Conservation (phyloP, 2,888 invertebrate genomes). For the Eupithecia pulchellata region DNA sequence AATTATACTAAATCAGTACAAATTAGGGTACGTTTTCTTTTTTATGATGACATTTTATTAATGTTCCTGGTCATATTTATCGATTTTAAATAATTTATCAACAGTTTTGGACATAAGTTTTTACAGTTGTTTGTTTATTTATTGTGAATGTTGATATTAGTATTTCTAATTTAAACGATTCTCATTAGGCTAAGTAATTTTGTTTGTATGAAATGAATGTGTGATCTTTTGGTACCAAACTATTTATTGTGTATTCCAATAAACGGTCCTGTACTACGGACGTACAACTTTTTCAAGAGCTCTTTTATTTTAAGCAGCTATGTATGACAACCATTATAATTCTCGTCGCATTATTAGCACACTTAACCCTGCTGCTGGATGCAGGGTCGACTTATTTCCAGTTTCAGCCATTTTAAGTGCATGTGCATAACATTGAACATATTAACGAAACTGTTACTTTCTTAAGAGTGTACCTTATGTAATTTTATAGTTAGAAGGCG, state of each 20-base stretch:
- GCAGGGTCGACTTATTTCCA: too few relatives aligned
- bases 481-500: too few relatives aligned
- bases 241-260: slow-evolving; percentile 5
- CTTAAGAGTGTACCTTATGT: too few relatives aligned
- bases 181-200: slow-evolving; percentile 27
- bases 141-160: slow-evolving; percentile 30
- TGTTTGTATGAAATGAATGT: slow-evolving; percentile 32
- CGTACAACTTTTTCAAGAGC: not conserved
- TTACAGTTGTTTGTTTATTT: slow-evolving; percentile 26
- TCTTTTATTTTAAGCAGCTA: slow-evolving; percentile 1
- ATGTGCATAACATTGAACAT: too few relatives aligned
- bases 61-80: slow-evolving; percentile 37
- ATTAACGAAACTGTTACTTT: too few relatives aligned
- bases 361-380: too few relatives aligned
- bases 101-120: slow-evolving; percentile 19
- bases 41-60: slow-evolving; percentile 30
- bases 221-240: slow-evolving; percentile 32
- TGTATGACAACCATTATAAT: too few relatives aligned
- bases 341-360: too few relatives aligned
- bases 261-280: not conserved
- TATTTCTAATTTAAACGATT: slow-evolving; percentile 23
- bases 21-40: slow-evolving; percentile 39
- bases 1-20: slow-evolving; percentile 25
- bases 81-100: slow-evolving; percentile 29
- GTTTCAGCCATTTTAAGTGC: too few relatives aligned